Conservation (phyloP, 2,888 invertebrate species). For the Tenthredo distinguenda region DNA sequence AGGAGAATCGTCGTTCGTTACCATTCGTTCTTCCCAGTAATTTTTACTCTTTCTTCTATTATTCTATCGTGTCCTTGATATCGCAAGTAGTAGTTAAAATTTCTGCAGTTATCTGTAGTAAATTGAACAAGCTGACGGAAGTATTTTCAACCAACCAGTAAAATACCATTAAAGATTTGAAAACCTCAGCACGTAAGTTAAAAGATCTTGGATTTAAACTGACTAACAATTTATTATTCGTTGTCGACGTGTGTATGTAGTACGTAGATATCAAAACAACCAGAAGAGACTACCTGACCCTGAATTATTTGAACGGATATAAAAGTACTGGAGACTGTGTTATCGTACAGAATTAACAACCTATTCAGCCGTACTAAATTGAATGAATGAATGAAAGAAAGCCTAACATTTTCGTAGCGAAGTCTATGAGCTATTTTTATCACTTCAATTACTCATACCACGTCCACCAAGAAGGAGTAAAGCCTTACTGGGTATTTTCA, state of each 20-base stretch:
- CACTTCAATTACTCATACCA: neutral
- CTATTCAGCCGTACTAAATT: too few species aligned
- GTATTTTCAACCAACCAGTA: neutral
- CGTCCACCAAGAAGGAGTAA: neutral
- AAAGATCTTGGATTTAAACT: conserved; percentile 8
- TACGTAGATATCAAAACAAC: neutral
- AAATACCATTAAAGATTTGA: neutral
- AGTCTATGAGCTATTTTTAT: neutral
- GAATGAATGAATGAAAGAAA: neutral
- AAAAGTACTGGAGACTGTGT: neutral
- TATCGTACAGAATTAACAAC: neutral
- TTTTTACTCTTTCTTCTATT: neutral
- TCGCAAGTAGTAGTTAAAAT: neutral
- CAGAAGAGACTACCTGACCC: neutral
- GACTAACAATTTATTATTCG: neutral
- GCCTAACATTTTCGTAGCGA: neutral
- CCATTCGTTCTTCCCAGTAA: neutral
- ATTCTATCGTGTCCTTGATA: neutral
- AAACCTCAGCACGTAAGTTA: neutral
- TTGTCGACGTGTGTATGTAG: neutral
- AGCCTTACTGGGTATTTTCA: neutral
- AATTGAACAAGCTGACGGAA: neutral
- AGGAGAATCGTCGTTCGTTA: neutral
- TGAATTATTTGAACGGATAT: neutral
- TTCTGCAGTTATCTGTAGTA: neutral